Base-by-base conservation (phyloP, 2,797 vertebrate genomes). In the Choloepus didactylus region DNA sequence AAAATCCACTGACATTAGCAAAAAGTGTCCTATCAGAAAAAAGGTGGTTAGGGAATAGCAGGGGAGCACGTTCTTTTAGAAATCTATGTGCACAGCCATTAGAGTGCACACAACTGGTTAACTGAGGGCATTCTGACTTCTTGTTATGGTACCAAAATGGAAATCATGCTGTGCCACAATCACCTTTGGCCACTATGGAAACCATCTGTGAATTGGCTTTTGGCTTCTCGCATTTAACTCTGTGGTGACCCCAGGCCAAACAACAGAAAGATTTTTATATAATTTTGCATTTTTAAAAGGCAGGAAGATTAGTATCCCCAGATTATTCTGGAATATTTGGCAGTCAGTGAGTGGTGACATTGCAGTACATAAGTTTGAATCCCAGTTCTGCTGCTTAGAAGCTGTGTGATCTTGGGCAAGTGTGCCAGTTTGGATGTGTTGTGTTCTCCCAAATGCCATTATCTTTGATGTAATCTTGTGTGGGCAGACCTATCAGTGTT, bases 201-300 rank as follows among this genome's bases (percentile, higher is more conserved):
- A 90, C 19, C 38, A 21, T 10, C 38, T 64, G 54, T 95, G 29
- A 31, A 31, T 0, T 88, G 60, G 25, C 29, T 72, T 89, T 69
- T 29, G 82, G 80, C 41, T 44, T 72, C 46, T 14, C 73, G 46
- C 25, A 23, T 88, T 69, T 91, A 25, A 93, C 14, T 72, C 18
- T 15, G 16, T 54, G 2, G 14, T 41, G 29, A 86, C 41, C 23
- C n/a, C 14, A 70, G 3, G 35, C 31, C 79, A 85, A 80, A 69
- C 4, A 44, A 70, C 6, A 80, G 95, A 15, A 54, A 2, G 3
- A 49, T 59, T 73, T 87, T 79, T 29, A 46, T 16, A 41, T n/a
- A 54, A 66, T n/a, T 66, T 91, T 70, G 49, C 62, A 93, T 31
- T 80, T 9, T 75, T 85, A 35, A 93, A 70, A 88, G 64, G 51